Evolutionary conservation across 2,888 invertebrate species (phyloP), one percentile per base, ranked within the genome.

Genomic region (Ectemnius continuus): DNA sequence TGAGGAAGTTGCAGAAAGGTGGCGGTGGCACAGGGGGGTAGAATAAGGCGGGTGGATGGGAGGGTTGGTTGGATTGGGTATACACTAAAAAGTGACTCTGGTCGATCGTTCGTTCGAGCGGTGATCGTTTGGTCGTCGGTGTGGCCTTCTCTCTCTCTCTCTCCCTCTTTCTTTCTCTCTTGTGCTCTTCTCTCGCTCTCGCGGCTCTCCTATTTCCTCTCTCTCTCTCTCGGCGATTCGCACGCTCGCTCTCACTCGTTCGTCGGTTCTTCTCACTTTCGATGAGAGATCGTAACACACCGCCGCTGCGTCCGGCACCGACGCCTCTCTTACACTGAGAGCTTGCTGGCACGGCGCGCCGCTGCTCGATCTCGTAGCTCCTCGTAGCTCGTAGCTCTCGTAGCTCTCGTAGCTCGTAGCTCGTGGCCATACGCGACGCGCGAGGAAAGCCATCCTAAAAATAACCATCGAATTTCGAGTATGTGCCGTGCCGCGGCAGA

Each of bases 281-380:
- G 70, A 62, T 70, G 75, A 84, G 75, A 84, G 74, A 81, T 72
- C 80, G 84, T 81, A 36, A 36, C 36, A 36, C 36, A 36, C 36
- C 80, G 82, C 83, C 78, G 78, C 83, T 85, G 89, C 88, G 88
- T 88, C 87, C 84, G 82, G 85, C 84, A 84, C 86, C 88, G 88
- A 88, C 89, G 89, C 86, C 85, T 88, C 86, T 87, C 85, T 87
- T 87, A 87, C 86, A 90, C 90, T 90, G 89, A 83, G 73, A 67
- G 52, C 52, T 52, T 13, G n/a, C 14, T 4, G n/a, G n/a, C n/a
- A 14, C 63, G 61, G 66, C 75, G 28, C 81, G 82, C 72, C 73
- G 79, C 74, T 80, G 84, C 79, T 82, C 82, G 72, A 78, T 82
- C 82, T 83, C 82, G 52, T 13, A 23, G 23, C 23, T 23, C 23